These are phyloP conservation scores for Conops quadrifasciatus DNA, from an alignment of 2,888 invertebrate species.

Conservation along the genomic window DNA sequence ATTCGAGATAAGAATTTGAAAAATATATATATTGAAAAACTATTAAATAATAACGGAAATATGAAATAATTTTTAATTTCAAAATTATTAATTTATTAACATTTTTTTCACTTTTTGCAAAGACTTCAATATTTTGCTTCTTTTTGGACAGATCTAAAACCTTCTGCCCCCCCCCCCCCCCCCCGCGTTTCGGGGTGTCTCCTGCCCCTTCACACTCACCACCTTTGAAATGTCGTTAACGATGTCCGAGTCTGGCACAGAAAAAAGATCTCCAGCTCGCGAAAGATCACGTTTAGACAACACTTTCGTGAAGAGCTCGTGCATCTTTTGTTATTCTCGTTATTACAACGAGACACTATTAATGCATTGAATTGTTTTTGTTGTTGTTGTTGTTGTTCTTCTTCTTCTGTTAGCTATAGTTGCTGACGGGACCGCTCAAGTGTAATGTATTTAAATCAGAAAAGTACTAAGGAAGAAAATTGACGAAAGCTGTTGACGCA, in stretches of 20 bases:
- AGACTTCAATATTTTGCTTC: neutral
- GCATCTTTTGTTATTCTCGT: slow-evolving; percentile 71
- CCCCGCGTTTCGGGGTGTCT: neutral
- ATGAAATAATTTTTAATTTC: too few relatives aligned
- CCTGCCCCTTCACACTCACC: slow-evolving; percentile 68
- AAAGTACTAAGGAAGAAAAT: too few relatives aligned
- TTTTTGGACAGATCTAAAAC: too few relatives aligned
- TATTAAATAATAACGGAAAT: too few relatives aligned
- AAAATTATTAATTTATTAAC: neutral
- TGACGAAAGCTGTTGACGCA: slow-evolving; percentile 7
- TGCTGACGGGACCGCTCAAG: too few relatives aligned
- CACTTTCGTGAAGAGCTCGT: slow-evolving; percentile 90
- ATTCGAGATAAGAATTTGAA: neutral
- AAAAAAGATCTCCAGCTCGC: slow-evolving; percentile 89
- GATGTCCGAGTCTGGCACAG: slow-evolving; percentile 85
- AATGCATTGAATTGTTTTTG: slow-evolving; percentile 5
- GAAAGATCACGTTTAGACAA: slow-evolving; percentile 89
- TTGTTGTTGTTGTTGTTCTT: neutral
- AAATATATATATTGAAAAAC: too few relatives aligned
- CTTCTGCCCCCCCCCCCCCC: neutral
- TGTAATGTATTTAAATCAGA: too few relatives aligned
- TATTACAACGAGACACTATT: neutral
- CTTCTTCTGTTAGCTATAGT: neutral
- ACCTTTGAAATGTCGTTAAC: slow-evolving; percentile 86
- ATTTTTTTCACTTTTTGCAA: neutral